Conservation (phyloP, 2,888 invertebrate species). For the Habroteleia sp. region DNA sequence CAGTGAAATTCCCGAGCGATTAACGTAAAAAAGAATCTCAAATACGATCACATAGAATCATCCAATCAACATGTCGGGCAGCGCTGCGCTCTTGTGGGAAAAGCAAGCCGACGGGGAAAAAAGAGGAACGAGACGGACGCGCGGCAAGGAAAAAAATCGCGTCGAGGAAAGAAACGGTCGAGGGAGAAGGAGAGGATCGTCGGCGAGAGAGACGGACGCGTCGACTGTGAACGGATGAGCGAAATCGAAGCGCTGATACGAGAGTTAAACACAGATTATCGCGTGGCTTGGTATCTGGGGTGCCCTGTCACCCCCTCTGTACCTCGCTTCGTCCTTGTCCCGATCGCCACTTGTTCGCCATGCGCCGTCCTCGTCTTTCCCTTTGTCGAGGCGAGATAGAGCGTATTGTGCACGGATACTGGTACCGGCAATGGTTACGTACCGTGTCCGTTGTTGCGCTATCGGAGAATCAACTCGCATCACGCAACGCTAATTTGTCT, state of each 20-base stretch:
- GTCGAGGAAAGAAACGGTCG: conserved; percentile 9
- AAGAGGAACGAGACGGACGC: conserved; percentile 14
- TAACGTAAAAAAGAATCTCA: conserved; percentile 54
- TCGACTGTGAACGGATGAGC: conserved; percentile 62
- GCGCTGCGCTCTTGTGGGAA: conserved; percentile 45
- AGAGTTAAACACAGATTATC: conserved; percentile 66
- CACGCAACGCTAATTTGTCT: conserved; percentile 81
- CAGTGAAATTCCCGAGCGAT: conserved; percentile 49
- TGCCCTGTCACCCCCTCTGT: conserved; percentile 64
- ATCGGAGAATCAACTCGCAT: conserved; percentile 80
- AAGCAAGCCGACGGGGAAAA: conserved; percentile 38
- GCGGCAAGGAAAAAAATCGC: conserved; percentile 8
- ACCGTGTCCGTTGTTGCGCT: conserved; percentile 78
- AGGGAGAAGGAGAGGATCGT: conserved; percentile 18
- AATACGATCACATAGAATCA: conserved; percentile 54
- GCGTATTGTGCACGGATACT: conserved; percentile 59
- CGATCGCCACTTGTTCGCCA: conserved; percentile 40
- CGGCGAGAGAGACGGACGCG: conserved; percentile 33
- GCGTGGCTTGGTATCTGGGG: conserved; percentile 67
- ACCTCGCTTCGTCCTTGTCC: conserved; percentile 48
- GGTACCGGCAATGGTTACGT: conserved; percentile 67
- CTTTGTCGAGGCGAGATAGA: conserved; percentile 59
- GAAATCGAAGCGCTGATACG: conserved; percentile 64
- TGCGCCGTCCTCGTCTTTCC: conserved; percentile 50
- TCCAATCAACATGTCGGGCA: conserved; percentile 59